These are phyloP conservation scores for Cavia aperea DNA, from an alignment of 2,113 vertebrate genomes.

Conservation along the genomic window DNA sequence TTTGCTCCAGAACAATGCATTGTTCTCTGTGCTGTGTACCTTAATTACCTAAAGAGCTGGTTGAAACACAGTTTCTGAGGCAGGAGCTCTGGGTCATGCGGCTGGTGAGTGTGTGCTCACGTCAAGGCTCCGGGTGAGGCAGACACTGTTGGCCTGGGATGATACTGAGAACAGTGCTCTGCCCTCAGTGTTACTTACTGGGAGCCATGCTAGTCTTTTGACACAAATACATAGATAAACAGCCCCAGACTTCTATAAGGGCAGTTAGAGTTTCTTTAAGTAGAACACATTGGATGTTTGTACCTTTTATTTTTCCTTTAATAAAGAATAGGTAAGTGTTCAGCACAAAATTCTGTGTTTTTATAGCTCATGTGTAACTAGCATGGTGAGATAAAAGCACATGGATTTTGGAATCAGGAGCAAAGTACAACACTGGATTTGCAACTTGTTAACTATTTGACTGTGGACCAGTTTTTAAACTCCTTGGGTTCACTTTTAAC, in stretches of 20 bases:
- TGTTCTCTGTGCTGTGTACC: not conserved
- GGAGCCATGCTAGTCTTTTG: not conserved
- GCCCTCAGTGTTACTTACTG: not conserved
- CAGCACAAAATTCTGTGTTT: not conserved
- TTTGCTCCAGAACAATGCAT: not conserved
- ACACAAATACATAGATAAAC: not conserved
- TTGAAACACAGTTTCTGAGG: not conserved
- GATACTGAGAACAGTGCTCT: not conserved
- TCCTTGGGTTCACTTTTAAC: not conserved
- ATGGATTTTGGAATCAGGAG: slow-evolving; percentile 3
- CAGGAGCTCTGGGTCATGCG: not conserved
- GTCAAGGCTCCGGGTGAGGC: not conserved
- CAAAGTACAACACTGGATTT: not conserved
- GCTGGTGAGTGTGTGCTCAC: not conserved
- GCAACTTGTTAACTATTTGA: not conserved
- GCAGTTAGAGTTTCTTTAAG: slow-evolving; percentile 35
- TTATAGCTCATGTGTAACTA: slow-evolving; percentile 29
- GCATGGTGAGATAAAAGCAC: not conserved
- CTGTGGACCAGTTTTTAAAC: not conserved
- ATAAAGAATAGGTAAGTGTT: not conserved
- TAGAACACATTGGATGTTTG: not conserved
- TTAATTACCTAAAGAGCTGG: not conserved
- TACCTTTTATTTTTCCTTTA: not conserved
- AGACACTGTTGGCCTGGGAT: not conserved
- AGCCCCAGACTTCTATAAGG: not conserved